Conservation (phyloP, 2,888 invertebrate species). For the Piscicola geometra region DNA sequence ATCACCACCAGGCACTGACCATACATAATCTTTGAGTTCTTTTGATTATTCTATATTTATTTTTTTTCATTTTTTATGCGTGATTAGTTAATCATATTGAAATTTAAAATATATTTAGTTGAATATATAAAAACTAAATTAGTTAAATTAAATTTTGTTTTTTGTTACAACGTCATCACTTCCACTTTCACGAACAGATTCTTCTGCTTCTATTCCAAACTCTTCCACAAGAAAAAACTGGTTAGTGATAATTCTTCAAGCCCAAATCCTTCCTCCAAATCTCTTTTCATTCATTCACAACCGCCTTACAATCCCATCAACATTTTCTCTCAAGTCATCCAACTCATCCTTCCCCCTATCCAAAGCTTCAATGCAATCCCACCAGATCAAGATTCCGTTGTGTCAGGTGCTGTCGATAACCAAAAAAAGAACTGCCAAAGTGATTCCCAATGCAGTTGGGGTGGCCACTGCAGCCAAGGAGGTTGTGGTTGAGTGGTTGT, state of each 20-base stretch:
- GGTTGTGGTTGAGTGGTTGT: slow-evolving; percentile 47
- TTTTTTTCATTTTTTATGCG: background rate
- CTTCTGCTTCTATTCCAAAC: slow-evolving; percentile 91
- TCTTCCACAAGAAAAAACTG: slow-evolving; percentile 88
- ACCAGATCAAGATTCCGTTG: slow-evolving; percentile 79
- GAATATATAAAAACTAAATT: no score
- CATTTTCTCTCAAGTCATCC: no score
- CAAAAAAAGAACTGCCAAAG: slow-evolving; percentile 85
- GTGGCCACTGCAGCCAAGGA: slow-evolving; percentile 75
- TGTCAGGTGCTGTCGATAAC: slow-evolving; percentile 78
- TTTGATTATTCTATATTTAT: background rate
- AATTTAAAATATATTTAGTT: no score
- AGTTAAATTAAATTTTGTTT: no score
- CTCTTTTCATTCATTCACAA: no score
- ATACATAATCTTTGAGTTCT: background rate
- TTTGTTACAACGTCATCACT: no score
- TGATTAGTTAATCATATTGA: no score
- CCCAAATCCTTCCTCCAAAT: no score
- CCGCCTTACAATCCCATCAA: no score
- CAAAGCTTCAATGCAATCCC: no score
- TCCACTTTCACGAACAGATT: background rate
- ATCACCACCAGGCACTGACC: slow-evolving; percentile 78
- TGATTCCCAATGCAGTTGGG: slow-evolving; percentile 90
- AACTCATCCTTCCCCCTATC: no score
- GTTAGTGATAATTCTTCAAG: slow-evolving; percentile 56